Evolutionary conservation across 2,797 vertebrate species (phyloP).

Genomic region (Chelmon rostratus): DNA sequence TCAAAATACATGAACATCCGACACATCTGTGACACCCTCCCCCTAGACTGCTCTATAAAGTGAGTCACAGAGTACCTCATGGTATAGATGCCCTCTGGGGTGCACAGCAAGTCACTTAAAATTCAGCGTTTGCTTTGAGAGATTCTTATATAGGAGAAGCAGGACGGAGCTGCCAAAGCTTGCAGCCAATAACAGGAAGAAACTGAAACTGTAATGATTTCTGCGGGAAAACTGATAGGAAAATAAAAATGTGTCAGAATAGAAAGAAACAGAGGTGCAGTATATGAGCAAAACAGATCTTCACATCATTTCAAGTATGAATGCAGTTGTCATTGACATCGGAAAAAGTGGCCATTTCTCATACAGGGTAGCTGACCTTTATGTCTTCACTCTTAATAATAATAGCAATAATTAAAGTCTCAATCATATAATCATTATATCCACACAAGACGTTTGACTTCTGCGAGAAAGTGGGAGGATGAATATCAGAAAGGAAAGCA

Average conservation of each 20-base stretch:
- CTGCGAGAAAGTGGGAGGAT: slow-evolving; percentile 3
- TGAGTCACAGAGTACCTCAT: no score
- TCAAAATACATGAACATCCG: slow-evolving; percentile 1
- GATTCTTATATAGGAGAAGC: neutral
- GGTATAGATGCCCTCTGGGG: neutral
- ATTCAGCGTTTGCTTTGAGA: slow-evolving; percentile 8
- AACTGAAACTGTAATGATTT: slow-evolving; percentile 5
- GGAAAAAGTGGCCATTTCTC: neutral
- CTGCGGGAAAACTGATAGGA: neutral
- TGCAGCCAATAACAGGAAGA: neutral
- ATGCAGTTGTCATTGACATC: neutral
- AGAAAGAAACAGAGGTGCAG: neutral
- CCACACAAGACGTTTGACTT: neutral
- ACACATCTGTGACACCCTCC: neutral
- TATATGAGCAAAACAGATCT: neutral
- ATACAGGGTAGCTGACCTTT: neutral
- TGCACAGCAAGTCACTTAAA: neutral
- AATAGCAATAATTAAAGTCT: no score
- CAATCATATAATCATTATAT: neutral
- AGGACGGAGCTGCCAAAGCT: slow-evolving; percentile 1
- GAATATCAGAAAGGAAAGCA: neutral
- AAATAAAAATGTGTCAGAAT: neutral
- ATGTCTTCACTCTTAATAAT: neutral
- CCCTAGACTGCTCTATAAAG: neutral
- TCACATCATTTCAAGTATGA: neutral